Percentiles rank a stretch among this genome's conserved stretches.
Conservation (phyloP, 2,797 vertebrate genomes). For the Myoxocephalus aenaeus region DNA sequence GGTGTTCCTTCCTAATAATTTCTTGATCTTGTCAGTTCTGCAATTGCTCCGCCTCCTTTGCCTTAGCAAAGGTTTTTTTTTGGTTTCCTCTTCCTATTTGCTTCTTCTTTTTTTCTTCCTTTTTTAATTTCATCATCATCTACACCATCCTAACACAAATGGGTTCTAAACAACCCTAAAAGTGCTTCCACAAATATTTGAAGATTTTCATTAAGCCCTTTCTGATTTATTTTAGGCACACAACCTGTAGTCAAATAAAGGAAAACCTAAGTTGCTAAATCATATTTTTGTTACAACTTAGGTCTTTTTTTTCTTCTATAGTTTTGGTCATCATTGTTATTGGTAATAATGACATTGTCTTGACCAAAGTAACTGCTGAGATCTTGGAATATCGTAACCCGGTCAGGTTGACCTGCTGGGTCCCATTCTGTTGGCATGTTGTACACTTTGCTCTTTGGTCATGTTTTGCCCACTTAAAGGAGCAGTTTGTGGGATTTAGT, state of each 20-base stretch:
- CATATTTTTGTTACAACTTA: neutral
- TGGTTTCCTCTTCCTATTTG: neutral
- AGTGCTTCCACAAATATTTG: constrained; percentile 24
- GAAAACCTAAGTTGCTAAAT: neutral
- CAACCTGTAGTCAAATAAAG: neutral
- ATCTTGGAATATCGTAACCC: neutral
- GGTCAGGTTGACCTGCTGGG: neutral
- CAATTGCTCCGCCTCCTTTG: neutral
- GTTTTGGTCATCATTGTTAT: constrained; percentile 10
- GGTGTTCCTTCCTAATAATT: neutral
- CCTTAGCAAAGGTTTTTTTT: neutral
- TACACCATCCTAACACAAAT: constrained; percentile 6
- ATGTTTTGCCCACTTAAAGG: neutral
- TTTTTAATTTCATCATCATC: constrained; percentile 17
- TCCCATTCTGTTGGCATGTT: neutral
- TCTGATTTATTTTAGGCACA: neutral
- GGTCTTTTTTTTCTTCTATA: neutral
- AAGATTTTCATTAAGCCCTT: constrained; percentile 2
- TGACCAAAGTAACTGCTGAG: neutral
- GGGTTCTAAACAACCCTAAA: constrained; percentile 14
- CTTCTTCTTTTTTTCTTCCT: neutral
- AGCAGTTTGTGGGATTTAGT: neutral
- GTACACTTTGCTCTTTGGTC: neutral
- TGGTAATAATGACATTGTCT: neutral
- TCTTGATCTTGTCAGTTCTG: constrained; percentile 12